Evolutionary conservation across 92 coral and sea anemone genomes (phyloP).

Genomic region (Heteractis magnifica): DNA sequence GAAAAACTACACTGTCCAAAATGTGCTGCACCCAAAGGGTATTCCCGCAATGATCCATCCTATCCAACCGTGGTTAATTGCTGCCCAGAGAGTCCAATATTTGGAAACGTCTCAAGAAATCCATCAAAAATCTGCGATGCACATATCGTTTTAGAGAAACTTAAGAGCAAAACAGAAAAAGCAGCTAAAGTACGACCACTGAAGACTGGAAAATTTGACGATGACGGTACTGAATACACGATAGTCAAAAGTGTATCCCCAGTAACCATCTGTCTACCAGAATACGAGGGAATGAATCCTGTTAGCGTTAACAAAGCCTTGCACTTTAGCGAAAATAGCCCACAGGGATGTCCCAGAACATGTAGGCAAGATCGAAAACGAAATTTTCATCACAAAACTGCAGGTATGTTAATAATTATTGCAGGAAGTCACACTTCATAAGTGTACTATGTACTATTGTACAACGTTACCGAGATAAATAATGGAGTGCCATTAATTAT

Average conservation of each 20-base stretch:
- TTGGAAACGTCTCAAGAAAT: background rate
- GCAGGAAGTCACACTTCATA: too few species aligned
- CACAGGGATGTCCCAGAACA: background rate
- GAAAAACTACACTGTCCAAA: constrained; percentile 11
- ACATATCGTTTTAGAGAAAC: constrained; percentile 1
- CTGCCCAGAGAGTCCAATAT: constrained; percentile 18
- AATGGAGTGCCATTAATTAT: background rate
- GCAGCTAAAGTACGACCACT: background rate
- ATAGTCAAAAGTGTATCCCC: background rate
- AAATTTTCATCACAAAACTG: background rate
- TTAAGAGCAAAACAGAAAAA: background rate
- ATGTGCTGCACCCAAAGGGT: constrained; percentile 12
- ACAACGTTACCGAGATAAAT: background rate
- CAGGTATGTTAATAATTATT: background rate
- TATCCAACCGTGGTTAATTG: background rate
- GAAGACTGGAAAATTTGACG: background rate
- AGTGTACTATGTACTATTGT: background rate
- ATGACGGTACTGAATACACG: background rate
- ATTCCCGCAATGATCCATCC: constrained; percentile 5
- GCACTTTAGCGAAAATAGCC: background rate
- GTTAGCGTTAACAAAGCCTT: background rate
- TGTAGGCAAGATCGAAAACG: background rate
- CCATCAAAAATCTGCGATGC: constrained; percentile 7
- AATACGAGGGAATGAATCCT: constrained; percentile 3
- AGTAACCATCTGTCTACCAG: background rate